A percentile compares a stretch with the other conserved stretches of the same genome.
phyloP scores from a whole-genome alignment of 2,888 invertebrate species.

The Ichneumoninae sp. region DNA sequence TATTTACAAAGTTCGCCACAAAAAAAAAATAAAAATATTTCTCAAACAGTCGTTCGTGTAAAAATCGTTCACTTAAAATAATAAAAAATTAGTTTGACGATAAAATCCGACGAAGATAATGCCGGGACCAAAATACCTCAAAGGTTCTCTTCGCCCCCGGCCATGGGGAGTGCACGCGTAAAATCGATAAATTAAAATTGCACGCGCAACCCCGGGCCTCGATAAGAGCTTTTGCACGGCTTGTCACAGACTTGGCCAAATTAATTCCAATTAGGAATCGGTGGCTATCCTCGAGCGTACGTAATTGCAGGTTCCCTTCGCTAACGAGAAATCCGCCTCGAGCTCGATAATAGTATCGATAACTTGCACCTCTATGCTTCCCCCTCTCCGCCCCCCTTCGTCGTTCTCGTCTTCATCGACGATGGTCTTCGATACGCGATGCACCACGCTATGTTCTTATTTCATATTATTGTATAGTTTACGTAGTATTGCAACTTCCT shows the following conservation, averaged over 20 bases:
- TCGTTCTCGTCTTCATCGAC: not conserved
- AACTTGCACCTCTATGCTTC: slow-evolving; percentile 22
- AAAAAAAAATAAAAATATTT: too few species aligned
- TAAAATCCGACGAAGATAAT: not conserved
- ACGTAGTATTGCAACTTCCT: too few species aligned
- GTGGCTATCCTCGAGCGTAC: slow-evolving; percentile 38
- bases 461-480: not conserved
- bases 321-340: slow-evolving; percentile 1
- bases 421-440: not conserved
- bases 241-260: slow-evolving; percentile 25
- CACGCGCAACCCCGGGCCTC: not conserved
- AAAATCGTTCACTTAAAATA: too few species aligned
- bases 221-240: slow-evolving; percentile 26
- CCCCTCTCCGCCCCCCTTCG: slow-evolving; percentile 23
- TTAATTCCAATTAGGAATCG: slow-evolving; percentile 59
- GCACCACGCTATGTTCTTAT: not conserved
- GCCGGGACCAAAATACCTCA: not conserved
- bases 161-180: not conserved
- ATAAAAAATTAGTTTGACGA: not conserved
- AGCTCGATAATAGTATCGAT: slow-evolving; percentile 58
- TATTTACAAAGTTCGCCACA: too few species aligned
- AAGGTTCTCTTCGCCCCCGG: not conserved
- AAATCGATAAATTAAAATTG: not conserved
- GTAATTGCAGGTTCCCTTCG: slow-evolving; percentile 59
- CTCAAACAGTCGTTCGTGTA: too few species aligned